Conservation (phyloP, 1,140 invertebrate species). For the Dreissena polymorpha region DNA sequence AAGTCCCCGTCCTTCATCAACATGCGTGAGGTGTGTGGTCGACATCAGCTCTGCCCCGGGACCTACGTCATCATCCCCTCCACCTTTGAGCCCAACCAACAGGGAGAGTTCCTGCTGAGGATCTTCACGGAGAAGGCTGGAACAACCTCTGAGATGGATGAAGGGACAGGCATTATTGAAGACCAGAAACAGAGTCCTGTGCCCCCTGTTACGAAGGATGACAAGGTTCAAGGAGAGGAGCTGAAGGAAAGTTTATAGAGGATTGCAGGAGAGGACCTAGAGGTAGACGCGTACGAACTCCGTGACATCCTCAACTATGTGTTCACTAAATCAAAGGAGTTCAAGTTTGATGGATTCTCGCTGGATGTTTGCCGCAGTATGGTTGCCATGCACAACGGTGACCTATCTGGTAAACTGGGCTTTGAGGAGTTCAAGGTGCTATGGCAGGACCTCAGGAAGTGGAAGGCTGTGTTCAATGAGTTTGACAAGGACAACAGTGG, state of each 20-base stretch:
- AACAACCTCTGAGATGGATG: conserved; percentile 76
- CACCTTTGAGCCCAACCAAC: conserved; percentile 97
- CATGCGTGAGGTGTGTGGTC: conserved; percentile 93
- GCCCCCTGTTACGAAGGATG: conserved; percentile 67
- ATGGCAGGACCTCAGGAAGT: conserved; percentile 92
- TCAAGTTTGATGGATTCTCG: conserved; percentile 91
- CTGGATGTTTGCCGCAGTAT: conserved; percentile 96
- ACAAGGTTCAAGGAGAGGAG: conserved; percentile 67
- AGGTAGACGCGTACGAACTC: conserved; percentile 96
- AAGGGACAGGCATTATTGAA: conserved; percentile 71
- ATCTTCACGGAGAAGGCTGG: conserved; percentile 95
- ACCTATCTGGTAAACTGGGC: conserved; percentile 95
- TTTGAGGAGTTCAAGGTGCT: conserved; percentile 95
- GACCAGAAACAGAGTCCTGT: conserved; percentile 67
- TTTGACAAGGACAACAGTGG: conserved; percentile 92
- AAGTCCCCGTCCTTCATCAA: conserved; percentile 98
- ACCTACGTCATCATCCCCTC: conserved; percentile 98
- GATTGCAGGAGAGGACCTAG: conserved; percentile 93
- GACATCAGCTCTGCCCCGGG: conserved; percentile 96
- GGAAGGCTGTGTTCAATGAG: conserved; percentile 95
- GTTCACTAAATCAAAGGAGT: conserved; percentile 92
- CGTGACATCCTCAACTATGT: conserved; percentile 95
- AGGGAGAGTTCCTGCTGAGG: conserved; percentile 96
- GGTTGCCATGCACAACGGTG: conserved; percentile 97
- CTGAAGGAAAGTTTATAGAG: conserved; percentile 89